Conservation (phyloP, 2,113 vertebrate species). For the Trogon melanurus region DNA sequence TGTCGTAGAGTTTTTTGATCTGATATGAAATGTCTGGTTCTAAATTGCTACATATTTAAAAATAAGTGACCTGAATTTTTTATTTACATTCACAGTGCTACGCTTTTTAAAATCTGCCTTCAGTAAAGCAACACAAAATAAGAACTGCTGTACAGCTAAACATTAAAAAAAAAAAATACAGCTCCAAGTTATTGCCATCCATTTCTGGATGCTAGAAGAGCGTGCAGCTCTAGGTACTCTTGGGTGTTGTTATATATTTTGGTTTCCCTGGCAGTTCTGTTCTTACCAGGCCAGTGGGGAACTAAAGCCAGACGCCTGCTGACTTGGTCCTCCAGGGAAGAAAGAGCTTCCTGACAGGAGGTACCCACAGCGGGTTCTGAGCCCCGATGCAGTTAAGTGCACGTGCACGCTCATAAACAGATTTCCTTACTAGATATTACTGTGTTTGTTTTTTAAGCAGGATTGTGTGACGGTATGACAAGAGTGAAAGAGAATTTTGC, state of each 20-base stretch:
- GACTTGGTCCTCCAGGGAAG: neutral
- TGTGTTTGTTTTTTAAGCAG: neutral
- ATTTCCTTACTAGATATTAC: neutral
- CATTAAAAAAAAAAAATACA: neutral
- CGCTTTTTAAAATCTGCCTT: neutral
- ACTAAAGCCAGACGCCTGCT: neutral
- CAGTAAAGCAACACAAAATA: neutral
- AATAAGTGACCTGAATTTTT: neutral
- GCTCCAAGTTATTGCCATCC: neutral
- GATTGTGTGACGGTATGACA: neutral
- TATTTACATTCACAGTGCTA: neutral
- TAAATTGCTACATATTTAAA: neutral
- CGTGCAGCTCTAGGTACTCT: neutral
- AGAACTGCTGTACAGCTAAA: neutral
- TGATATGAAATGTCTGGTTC: neutral
- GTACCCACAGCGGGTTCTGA: no score
- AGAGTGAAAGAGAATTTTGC: neutral
- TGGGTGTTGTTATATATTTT: neutral
- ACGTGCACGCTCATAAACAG: no score
- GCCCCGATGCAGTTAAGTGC: neutral
- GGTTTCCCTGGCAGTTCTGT: neutral
- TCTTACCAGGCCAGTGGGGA: neutral
- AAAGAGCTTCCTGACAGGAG: fast-evolving
- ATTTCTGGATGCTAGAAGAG: neutral
- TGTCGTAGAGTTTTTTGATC: neutral